Evolutionary conservation across 1,140 invertebrate genomes (phyloP).

Genomic region (Trachymyrmex septentrionalis): DNA sequence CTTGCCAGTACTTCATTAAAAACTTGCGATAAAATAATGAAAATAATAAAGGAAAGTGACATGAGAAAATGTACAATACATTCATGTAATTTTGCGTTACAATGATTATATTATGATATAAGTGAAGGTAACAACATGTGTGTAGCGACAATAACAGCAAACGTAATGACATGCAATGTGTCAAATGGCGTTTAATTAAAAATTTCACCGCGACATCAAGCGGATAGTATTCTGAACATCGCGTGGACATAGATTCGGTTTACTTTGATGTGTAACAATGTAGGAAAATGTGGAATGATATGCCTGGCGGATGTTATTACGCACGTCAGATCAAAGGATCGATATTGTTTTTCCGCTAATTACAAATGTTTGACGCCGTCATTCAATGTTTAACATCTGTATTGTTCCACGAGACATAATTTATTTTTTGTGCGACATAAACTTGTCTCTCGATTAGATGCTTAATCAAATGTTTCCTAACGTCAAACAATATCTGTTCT

Average conservation of each 20-base stretch:
- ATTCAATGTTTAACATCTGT: constrained; percentile 51
- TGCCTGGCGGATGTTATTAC: constrained; percentile 55
- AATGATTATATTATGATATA: neutral
- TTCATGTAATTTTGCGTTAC: neutral
- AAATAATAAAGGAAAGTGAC: neutral
- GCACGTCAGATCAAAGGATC: constrained; percentile 47
- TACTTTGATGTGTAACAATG: constrained; percentile 50
- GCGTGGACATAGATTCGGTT: neutral
- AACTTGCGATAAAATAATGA: constrained; percentile 40
- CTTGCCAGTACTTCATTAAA: constrained; percentile 50
- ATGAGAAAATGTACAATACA: neutral
- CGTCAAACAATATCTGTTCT: neutral
- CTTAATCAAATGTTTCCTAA: neutral
- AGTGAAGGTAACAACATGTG: neutral
- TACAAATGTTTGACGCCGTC: constrained; percentile 50
- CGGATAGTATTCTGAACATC: constrained; percentile 25
- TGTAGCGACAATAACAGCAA: constrained; percentile 1
- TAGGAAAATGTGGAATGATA: constrained; percentile 45
- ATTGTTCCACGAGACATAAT: constrained; percentile 34
- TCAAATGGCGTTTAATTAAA: constrained; percentile 62
- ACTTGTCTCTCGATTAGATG: neutral
- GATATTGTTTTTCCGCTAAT: constrained; percentile 54
- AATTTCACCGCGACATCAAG: constrained; percentile 26
- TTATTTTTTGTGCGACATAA: constrained; percentile 29
- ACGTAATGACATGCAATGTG: constrained; percentile 27